Conservation (phyloP, 2,113 vertebrate species). For the Ptilorrhoa leucosticta region DNA sequence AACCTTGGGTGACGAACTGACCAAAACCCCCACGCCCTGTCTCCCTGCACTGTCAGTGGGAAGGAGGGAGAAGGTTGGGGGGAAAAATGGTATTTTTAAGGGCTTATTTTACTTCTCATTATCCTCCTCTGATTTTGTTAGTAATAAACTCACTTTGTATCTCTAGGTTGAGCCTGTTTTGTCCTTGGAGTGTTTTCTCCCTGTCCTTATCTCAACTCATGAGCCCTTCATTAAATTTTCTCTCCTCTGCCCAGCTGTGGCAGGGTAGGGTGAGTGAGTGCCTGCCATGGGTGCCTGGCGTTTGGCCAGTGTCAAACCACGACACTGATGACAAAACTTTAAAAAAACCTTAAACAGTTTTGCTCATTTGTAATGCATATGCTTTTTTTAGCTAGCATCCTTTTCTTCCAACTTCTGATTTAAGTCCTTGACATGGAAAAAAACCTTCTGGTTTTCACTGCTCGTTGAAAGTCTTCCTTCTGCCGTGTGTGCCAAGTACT, state of each 20-base stretch:
- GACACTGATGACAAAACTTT: not conserved
- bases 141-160: not conserved
- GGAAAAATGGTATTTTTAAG: no score
- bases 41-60: no score
- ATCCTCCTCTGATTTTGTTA: no score
- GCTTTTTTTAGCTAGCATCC: not conserved
- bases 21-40: no score
- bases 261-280: not conserved
- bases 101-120: no score
- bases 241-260: not conserved
- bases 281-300: accelerated
- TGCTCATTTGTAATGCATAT: not conserved
- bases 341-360: not conserved
- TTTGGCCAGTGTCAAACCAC: not conserved
- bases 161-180: not conserved
- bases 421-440: not conserved
- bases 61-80: no score
- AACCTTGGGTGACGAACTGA: no score
- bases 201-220: not conserved
- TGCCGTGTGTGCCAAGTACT: no score
- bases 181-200: not conserved
- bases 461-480: not conserved
- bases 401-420: not conserved
- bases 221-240: not conserved
- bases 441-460: not conserved